A percentile compares a stretch with the other conserved stretches of the same genome.
Conservation (phyloP, 2,113 vertebrate genomes). For the Osmerus mordax region DNA sequence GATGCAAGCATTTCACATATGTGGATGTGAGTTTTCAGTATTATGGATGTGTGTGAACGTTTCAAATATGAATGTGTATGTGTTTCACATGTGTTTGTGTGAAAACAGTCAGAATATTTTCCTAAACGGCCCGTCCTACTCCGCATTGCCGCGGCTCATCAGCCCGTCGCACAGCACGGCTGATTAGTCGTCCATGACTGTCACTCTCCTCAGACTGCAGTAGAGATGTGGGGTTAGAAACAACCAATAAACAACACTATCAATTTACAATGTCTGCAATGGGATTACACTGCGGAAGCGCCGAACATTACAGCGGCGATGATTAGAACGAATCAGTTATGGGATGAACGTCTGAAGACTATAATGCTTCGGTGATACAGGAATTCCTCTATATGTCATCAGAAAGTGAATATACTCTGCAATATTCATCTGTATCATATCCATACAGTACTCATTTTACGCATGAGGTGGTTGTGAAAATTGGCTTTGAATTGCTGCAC, state of each 20-base stretch:
- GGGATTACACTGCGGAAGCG: constrained; percentile 40
- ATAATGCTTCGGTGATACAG: constrained; percentile 44
- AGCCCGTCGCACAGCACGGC: constrained; percentile 42
- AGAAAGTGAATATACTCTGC: constrained; percentile 60
- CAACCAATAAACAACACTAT: constrained; percentile 43
- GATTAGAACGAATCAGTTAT: constrained; percentile 47
- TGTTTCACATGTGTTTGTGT: too few relatives aligned
- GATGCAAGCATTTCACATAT: too few relatives aligned
- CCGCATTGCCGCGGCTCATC: constrained; percentile 22
- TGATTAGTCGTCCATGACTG: constrained; percentile 46
- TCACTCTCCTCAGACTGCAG: constrained; percentile 31
- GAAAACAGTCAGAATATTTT: too few relatives aligned
- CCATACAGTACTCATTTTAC: constrained; percentile 68
- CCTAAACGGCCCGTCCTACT: too few relatives aligned
- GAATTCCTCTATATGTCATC: constrained; percentile 49
- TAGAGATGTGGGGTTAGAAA: constrained; percentile 22
- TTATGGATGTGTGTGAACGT: too few relatives aligned
- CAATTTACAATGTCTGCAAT: constrained; percentile 36
- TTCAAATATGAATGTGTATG: too few relatives aligned
- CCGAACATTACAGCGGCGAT: constrained; percentile 36
- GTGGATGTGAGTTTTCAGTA: too few relatives aligned
- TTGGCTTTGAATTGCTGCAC: constrained; percentile 68
- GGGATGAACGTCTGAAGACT: constrained; percentile 31
- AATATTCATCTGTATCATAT: constrained; percentile 62
- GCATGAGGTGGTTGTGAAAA: constrained; percentile 66